Evolutionary conservation across 2,888 invertebrate species (phyloP), one percentile per base, ranked within the genome.

Genomic region (Pristionchus maxplancki): DNA sequence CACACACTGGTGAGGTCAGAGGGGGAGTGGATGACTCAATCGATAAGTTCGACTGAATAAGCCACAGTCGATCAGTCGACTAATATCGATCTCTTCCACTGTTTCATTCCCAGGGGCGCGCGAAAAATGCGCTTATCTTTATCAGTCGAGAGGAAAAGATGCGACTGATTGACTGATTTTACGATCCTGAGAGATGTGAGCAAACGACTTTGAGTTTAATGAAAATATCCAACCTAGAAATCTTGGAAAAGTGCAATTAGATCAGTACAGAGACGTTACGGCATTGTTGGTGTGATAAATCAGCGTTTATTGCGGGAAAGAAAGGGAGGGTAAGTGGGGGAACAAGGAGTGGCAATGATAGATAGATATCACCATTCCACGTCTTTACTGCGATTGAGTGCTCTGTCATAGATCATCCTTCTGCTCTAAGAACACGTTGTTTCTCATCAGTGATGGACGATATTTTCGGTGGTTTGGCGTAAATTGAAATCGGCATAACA

Each of bases 241-340:
- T 44, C 44, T 4, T 11, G 53, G 20, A 58, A 24, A 5, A 24
- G 53, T 58, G 53, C 53, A 58, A 58, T 8, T 13, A 17, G 53
- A 58, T 58, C 15, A 17, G 4, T 15, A 58, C 17, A 24, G 62
- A 11, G 31, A 31, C 31, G 58, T 58, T n/a, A 58, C 58, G 58
- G 64, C 34, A 67, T 67, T 67, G 64, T 67, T 67, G 31, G 64
- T 67, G 64, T 67, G 64, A 67, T 67, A 67, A 67, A 67, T 67
- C 64, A 67, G 64, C 64, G 64, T 13, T 17, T 62, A 62, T 0
- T n/a, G 20, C 31, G 6, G 64, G 31, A 67, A 67, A 24, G 31
- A 67, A 67, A 31, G 34, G 64, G 17, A 31, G 64, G 58, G 58
- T 20, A n/a, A 58, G 58, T 58, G 58, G n/a, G 58, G n/a, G 2